Conservation (phyloP, 2,888 invertebrate genomes). For the Chymomyza caudatula region DNA sequence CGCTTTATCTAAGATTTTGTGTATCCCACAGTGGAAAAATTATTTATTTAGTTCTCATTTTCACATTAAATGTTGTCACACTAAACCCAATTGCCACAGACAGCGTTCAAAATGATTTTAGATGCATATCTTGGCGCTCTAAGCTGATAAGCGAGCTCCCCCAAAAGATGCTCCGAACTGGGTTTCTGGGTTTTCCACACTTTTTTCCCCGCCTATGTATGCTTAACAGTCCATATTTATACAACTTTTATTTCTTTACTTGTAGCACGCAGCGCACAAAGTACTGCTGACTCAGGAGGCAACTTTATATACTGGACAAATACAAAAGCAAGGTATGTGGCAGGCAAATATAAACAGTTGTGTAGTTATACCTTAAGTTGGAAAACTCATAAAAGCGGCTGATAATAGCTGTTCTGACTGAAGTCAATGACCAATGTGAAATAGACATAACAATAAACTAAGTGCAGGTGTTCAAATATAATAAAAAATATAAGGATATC, state of each 20-base stretch:
- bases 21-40: slow-evolving; percentile 40
- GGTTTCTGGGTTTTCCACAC: neutral
- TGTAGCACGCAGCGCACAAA: neutral
- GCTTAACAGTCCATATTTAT: neutral
- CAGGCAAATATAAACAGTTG: neutral
- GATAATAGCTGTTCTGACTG: neutral
- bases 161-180: neutral
- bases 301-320: neutral
- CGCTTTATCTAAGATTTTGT: slow-evolving; percentile 42
- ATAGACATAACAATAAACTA: neutral
- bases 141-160: slow-evolving; percentile 33
- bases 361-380: too few relatives aligned
- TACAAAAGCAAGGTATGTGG: neutral
- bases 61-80: slow-evolving; percentile 71
- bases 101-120: slow-evolving; percentile 13
- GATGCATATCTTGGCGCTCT: slow-evolving; percentile 43
- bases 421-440: too few relatives aligned
- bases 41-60: slow-evolving; percentile 69
- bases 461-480: neutral
- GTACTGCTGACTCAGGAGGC: neutral
- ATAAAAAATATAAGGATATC: too few relatives aligned
- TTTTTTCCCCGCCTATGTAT: too few relatives aligned
- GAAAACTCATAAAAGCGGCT: neutral
- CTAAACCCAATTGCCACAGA: slow-evolving; percentile 61
- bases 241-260: slow-evolving; percentile 19